Base-by-base conservation (phyloP, 2,888 invertebrate genomes). In the Chrysolina haemoptera region DNA sequence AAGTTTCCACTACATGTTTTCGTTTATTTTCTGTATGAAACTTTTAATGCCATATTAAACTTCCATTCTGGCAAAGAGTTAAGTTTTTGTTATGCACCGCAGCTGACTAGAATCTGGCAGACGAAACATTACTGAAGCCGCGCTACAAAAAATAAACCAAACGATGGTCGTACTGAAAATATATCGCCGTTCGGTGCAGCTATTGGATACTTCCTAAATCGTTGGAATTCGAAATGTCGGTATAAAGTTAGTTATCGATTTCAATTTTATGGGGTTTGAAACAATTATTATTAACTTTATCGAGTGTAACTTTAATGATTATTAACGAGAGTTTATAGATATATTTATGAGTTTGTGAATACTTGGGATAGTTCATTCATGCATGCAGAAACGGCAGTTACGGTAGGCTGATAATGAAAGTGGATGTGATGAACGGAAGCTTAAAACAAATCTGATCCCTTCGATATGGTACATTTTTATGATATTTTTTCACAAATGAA, bases 251-350 rank as follows among this genome's bases (percentile, higher is more conserved):
- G 53, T n/a, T 18, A 50, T 67, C 53, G 55, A 67, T 67, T 67
- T 55, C 67, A 14, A 53, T 67, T 67, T 67, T 67, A 67, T 67
- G 67, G 67, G 55, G 67, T 67, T 67, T 27, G 53, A 40, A 55
- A 67, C 55, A 67, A 67, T 67, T 40, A 67, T 53, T 53, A 67
- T 55, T 20, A 67, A 50, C 67, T 67, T 67, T 40, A 67, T 67
- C 67, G 67, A 53, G 55, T 40, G 67, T 40, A 14, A 67, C 40
- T 67, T 41, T 12, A 53, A 35, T 55, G 53, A 67, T 67, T 67
- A 53, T 53, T 67, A 53, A 67, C 16, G 53, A 35, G 20, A 41
- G 18, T 67, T 67, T 55, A 67, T 53, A 12, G 48, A 67, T 53
- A 41, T 48, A 48, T 65, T 65, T 48, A 65, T 41, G 9, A 20